phyloP scores from a whole-genome alignment of 2,888 invertebrate species.

The Mactromeris polynyma region DNA sequence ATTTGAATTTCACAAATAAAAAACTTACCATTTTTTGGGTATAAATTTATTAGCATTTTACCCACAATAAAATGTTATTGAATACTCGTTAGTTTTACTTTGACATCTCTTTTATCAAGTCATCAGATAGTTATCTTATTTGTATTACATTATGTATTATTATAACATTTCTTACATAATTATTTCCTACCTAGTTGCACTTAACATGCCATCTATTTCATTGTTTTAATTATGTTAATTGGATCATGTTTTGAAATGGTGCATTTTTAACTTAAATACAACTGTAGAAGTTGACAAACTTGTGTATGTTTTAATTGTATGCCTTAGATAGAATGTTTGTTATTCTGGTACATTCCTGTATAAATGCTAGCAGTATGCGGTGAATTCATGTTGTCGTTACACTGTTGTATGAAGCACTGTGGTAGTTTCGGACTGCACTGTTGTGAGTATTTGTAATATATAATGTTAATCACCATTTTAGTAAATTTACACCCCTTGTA shows the following conservation, averaged over 20 bases:
- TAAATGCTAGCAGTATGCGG: no score
- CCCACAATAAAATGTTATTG: not conserved
- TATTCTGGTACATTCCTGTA: slow-evolving; percentile 4
- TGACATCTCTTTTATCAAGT: no score
- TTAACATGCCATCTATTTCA: not conserved
- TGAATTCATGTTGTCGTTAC: no score
- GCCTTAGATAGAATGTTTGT: not conserved
- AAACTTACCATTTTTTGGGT: no score
- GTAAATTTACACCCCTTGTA: no score
- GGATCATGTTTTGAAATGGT: not conserved
- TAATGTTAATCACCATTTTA: no score
- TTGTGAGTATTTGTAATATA: no score
- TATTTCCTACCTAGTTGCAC: not conserved
- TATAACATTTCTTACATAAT: not conserved
- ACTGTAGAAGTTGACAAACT: not conserved
- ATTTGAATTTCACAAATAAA: no score
- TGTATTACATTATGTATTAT: not conserved
- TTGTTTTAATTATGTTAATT: not conserved
- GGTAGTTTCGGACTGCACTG: no score
- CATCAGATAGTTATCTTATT: no score
- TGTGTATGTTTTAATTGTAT: not conserved
- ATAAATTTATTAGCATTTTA: not conserved
- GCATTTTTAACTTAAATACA: not conserved
- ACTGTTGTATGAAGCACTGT: no score
- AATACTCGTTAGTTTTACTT: not conserved